phyloP scores from a whole-genome alignment of 2,113 vertebrate genomes.

The Enhydra lutris region DNA sequence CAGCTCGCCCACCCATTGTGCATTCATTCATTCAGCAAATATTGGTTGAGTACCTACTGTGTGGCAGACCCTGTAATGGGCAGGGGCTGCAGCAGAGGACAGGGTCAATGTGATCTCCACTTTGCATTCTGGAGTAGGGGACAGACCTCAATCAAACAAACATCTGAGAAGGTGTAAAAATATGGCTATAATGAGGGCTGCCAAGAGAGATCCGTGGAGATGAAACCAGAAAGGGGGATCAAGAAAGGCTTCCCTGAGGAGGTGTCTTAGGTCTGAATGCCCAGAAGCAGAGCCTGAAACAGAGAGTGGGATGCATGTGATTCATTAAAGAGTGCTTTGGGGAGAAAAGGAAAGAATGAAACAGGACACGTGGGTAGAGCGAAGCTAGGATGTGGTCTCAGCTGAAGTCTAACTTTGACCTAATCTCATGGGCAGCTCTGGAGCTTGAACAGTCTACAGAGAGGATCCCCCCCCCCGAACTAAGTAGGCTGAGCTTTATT shows the following conservation, averaged over 20 bases:
- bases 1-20: background rate
- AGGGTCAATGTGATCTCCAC: background rate
- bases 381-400: background rate
- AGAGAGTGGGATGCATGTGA: background rate
- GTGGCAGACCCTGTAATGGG: background rate
- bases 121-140: background rate
- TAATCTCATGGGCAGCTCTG: background rate
- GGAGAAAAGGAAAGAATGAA: background rate
- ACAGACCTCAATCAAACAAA: background rate
- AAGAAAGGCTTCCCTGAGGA: background rate
- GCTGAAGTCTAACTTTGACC: background rate
- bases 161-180: background rate
- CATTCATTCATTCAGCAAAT: background rate
- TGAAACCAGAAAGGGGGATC: background rate
- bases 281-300: background rate
- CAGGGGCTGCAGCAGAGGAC: background rate
- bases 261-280: background rate
- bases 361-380: background rate
- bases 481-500: background rate
- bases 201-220: background rate
- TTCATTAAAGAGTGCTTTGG: background rate
- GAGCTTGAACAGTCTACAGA: background rate
- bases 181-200: rapidly evolving
- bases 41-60: background rate
- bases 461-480: background rate